Conservation (phyloP, 2,797 vertebrate species). For the Sandelia bainsii region DNA sequence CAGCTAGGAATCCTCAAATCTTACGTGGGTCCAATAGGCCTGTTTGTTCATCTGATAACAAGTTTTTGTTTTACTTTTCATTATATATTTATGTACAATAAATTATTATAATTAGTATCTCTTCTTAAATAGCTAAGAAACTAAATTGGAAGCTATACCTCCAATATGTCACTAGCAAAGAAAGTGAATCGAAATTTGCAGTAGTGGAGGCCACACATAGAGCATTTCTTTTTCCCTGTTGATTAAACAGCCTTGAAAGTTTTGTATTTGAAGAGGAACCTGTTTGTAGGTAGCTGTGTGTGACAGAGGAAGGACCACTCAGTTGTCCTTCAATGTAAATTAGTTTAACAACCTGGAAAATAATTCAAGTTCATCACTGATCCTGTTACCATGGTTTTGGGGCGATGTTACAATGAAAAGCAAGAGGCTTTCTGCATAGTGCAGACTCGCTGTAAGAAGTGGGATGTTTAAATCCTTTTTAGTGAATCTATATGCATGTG, state of each 20-base stretch:
- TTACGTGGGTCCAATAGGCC: neutral
- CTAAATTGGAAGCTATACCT: neutral
- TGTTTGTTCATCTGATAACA: neutral
- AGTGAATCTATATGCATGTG: too few relatives aligned
- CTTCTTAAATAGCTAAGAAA: neutral
- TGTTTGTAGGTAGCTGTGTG: slow-evolving; percentile 5
- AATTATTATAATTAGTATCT: neutral
- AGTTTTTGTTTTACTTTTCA: neutral
- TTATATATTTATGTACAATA: neutral
- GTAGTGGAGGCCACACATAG: neutral
- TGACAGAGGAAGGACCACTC: neutral
- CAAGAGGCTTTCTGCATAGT: neutral
- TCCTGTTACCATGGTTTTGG: neutral
- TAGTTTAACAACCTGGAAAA: slow-evolving; percentile 12
- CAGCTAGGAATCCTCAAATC: neutral
- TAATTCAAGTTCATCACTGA: neutral
- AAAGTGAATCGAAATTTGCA: neutral
- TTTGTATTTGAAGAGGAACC: slow-evolving; percentile 27
- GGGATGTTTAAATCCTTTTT: neutral
- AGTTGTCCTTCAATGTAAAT: slow-evolving; percentile 12
- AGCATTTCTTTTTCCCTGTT: neutral
- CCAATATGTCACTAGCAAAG: slow-evolving; percentile 2
- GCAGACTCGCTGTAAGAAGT: neutral
- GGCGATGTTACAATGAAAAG: neutral
- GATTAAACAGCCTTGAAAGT: slow-evolving; percentile 24